A percentile compares a stretch with the other conserved stretches of the same genome.
Conservation (phyloP, 2,888 invertebrate species). For the Gasteruption jaculator region DNA sequence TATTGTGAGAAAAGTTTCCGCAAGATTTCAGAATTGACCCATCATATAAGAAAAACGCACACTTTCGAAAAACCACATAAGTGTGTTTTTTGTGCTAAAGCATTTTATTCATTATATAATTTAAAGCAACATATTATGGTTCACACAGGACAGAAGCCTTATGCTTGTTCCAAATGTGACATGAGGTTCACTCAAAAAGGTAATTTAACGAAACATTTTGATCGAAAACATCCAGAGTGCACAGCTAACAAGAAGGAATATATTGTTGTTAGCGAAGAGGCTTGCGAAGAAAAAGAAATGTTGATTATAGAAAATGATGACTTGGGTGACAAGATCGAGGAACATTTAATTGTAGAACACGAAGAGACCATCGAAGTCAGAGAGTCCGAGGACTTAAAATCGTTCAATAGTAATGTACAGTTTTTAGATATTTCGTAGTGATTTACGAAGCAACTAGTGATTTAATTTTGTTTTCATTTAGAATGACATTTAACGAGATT, state of each 20-base stretch:
- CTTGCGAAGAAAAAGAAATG: conserved; percentile 8
- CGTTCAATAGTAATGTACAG: too few relatives aligned
- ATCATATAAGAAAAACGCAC: conserved; percentile 26
- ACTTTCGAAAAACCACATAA: conserved; percentile 29
- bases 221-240: conserved; percentile 23
- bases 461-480: too few relatives aligned
- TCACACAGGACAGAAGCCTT: conserved; percentile 31
- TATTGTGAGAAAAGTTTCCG: conserved; percentile 26
- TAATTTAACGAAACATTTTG: conserved; percentile 26
- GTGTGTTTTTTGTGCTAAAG: conserved; percentile 28
- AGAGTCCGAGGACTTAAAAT: conserved; percentile 5
- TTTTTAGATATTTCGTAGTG: too few relatives aligned
- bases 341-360: conserved; percentile 17
- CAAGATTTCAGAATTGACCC: conserved; percentile 26
- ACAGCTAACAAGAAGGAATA: conserved; percentile 9
- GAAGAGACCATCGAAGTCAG: conserved; percentile 19
- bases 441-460: too few relatives aligned
- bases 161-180: conserved; percentile 23
- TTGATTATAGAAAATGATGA: conserved; percentile 13
- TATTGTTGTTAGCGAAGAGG: conserved; percentile 9
- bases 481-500: too few relatives aligned
- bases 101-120: conserved; percentile 28
- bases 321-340: conserved; percentile 9
- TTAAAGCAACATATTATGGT: conserved; percentile 31
- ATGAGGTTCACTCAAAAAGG: conserved; percentile 30